Conservation (phyloP, 2,113 vertebrate species). For the Amblyopsis rosae region DNA sequence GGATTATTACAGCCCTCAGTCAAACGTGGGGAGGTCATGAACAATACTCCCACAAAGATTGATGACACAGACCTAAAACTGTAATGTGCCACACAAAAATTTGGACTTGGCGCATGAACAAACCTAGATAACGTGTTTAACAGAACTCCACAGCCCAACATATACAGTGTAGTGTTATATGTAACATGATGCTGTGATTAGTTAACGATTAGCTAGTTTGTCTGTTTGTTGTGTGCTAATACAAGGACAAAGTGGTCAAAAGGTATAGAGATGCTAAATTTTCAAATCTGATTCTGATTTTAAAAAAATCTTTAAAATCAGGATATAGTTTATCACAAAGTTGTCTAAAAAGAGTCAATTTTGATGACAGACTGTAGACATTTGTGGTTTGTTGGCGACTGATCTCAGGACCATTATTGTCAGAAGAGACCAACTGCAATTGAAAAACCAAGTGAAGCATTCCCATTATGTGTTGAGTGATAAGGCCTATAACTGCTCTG, state of each 20-base stretch:
- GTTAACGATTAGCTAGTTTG: no score
- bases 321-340: neutral
- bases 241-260: no score
- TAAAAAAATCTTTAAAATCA: no score
- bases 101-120: no score
- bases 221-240: no score
- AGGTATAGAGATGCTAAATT: no score
- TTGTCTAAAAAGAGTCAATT: neutral
- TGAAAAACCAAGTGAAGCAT: constrained; percentile 29
- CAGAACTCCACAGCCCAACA: no score
- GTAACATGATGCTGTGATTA: no score
- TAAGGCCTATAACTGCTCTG: no score
- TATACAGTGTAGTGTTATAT: no score
- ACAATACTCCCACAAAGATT: neutral
- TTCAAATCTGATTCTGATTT: no score
- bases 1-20: neutral
- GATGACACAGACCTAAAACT: neutral
- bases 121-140: no score
- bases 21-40: neutral
- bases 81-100: neutral
- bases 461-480: constrained; percentile 41
- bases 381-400: neutral
- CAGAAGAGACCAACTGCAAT: constrained; percentile 16
- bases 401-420: constrained; percentile 32
- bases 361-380: neutral